Evolutionary conservation across 1,140 invertebrate genomes (phyloP).

Genomic region (Metaphire vulgaris): DNA sequence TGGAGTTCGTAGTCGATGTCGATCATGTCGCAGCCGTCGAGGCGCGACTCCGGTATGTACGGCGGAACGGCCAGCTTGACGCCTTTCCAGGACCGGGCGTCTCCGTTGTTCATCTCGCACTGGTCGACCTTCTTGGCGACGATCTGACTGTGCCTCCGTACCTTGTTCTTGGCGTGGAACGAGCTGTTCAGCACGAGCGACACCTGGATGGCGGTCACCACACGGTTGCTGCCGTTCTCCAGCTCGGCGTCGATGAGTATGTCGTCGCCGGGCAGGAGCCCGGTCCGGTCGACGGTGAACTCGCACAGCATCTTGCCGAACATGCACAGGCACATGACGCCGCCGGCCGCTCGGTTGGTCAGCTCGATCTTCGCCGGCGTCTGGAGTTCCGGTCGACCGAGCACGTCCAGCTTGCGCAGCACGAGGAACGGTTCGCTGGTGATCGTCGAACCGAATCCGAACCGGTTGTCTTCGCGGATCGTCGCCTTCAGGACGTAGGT

Average conservation of each 20-base stretch:
- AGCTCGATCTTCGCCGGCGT: conserved; percentile 22
- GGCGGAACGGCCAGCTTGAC: conserved; percentile 45
- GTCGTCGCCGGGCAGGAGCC: conserved; percentile 43
- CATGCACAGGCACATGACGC: conserved; percentile 33
- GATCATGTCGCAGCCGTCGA: conserved; percentile 50
- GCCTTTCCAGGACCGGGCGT: conserved; percentile 47
- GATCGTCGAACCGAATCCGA: conserved; percentile 36
- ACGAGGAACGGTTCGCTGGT: conserved; percentile 49
- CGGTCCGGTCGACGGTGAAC: conserved; percentile 36
- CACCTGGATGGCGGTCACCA: conserved; percentile 42
- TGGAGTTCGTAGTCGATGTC: conserved; percentile 45
- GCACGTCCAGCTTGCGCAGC: conserved; percentile 32
- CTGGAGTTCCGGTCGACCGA: conserved; percentile 8
- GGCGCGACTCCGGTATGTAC: conserved; percentile 46
- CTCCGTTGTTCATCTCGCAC: too few species aligned
- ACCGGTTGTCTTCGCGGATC: conserved; percentile 33
- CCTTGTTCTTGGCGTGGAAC: conserved; percentile 41
- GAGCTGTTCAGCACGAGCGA: conserved; percentile 42
- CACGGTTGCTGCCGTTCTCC: conserved; percentile 25
- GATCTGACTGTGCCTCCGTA: conserved; percentile 39
- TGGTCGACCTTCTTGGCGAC: conserved; percentile 48
- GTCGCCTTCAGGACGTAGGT: conserved; percentile 48
- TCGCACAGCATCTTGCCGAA: conserved; percentile 39
- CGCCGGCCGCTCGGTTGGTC: conserved; percentile 36
- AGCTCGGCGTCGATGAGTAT: conserved; percentile 44